A percentile compares a stretch with the other conserved stretches of the same genome.
Conservation (phyloP, 2,113 vertebrate species). For the Cephalophus harveyi region DNA sequence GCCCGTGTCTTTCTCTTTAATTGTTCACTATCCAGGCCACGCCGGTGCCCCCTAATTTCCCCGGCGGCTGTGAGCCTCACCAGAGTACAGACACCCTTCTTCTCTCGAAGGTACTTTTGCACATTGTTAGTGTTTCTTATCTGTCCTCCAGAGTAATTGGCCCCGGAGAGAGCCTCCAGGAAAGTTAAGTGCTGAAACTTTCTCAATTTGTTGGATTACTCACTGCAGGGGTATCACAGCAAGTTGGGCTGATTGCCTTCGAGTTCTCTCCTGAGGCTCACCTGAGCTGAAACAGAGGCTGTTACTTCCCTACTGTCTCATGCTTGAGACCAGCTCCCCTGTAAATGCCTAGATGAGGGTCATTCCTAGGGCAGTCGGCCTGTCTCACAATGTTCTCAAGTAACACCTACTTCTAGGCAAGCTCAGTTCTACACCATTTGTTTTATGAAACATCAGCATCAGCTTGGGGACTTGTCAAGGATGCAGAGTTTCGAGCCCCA, state of each 20-base stretch:
- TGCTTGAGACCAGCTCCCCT: not conserved
- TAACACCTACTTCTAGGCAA: not conserved
- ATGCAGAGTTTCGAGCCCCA: not conserved
- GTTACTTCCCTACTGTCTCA: not conserved
- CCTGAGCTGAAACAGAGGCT: not conserved
- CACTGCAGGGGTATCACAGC: not conserved
- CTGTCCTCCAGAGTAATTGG: constrained; percentile 63
- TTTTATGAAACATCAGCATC: not conserved
- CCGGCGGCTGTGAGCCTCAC: not conserved
- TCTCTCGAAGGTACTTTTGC: constrained; percentile 11
- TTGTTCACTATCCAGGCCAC: constrained; percentile 27
- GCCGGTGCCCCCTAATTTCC: constrained; percentile 58
- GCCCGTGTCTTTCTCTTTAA: constrained; percentile 26
- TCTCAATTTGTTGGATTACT: constrained; percentile 19
- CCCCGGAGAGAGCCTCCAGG: constrained; percentile 34
- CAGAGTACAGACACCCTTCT: not conserved
- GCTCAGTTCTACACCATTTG: not conserved
- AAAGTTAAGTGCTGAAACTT: constrained; percentile 40
- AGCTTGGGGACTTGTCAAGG: not conserved
- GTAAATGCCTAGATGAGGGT: not conserved
- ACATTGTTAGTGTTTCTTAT: constrained; percentile 51
- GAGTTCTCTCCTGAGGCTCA: constrained; percentile 23
- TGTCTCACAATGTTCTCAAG: not conserved
- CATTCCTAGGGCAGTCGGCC: not conserved
- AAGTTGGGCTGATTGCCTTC: constrained; percentile 44